These are phyloP conservation scores for Phoenoteleia sp. DNA, from an alignment of 2,888 invertebrate species.

Conservation along the genomic window DNA sequence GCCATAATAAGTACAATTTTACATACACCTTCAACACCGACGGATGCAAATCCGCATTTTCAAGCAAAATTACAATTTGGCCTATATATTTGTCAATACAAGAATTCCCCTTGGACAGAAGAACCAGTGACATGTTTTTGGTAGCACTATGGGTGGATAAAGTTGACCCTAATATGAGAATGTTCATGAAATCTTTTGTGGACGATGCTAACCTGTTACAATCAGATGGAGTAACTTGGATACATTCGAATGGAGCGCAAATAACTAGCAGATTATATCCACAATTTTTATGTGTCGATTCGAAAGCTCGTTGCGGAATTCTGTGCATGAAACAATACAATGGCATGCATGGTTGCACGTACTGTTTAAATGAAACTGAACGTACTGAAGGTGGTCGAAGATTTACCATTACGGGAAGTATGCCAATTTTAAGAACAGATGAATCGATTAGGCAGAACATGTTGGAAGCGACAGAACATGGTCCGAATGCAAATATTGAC, in stretches of 20 bases:
- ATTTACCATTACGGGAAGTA: too few relatives aligned
- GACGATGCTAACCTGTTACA: background rate
- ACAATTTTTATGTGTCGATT: background rate
- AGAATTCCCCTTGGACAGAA: background rate
- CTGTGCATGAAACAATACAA: background rate
- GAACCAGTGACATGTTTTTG: background rate
- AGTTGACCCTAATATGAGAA: background rate
- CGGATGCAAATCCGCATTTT: background rate
- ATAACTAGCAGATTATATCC: background rate
- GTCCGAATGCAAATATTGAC: too few relatives aligned
- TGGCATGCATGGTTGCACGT: background rate
- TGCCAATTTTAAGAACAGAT: too few relatives aligned
- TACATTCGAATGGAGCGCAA: background rate
- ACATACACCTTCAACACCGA: background rate
- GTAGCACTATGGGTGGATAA: constrained; percentile 5
- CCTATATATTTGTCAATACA: background rate
- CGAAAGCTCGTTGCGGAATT: background rate
- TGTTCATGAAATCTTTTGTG: background rate
- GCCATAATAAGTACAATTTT: background rate
- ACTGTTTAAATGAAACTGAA: background rate
- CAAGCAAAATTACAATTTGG: constrained; percentile 14
- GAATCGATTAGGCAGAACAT: too few relatives aligned
- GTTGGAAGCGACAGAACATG: too few relatives aligned
- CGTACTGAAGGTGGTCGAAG: too few relatives aligned
- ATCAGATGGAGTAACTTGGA: background rate